These are phyloP conservation scores for Athalia cordata DNA, from an alignment of 2,888 invertebrate species.

Conservation along the genomic window DNA sequence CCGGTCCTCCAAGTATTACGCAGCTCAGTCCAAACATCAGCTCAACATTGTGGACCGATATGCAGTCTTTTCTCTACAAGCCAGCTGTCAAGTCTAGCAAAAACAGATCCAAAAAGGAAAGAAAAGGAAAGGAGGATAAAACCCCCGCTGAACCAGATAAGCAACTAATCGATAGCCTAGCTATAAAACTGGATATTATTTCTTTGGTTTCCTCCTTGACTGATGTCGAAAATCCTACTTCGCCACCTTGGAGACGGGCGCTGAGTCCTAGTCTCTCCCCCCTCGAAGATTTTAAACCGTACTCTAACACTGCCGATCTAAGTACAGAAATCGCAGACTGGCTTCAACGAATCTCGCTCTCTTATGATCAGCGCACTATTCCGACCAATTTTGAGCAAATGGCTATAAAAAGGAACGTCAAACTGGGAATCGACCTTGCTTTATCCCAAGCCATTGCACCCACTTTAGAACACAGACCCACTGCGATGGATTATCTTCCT, in stretches of 20 bases:
- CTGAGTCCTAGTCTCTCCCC: conserved; percentile 71
- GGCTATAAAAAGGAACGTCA: conserved; percentile 58
- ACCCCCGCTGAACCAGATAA: conserved; percentile 8
- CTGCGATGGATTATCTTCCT: conserved; percentile 83
- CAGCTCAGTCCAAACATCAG: conserved; percentile 51
- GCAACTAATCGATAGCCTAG: conserved; percentile 55
- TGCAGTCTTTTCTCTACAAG: conserved; percentile 61
- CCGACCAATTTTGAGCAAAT: conserved; percentile 26
- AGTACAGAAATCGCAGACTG: conserved; percentile 68
- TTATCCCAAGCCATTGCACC: conserved; percentile 75
- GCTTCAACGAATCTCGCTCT: conserved; percentile 55
- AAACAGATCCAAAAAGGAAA: conserved; percentile 46
- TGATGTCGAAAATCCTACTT: conserved; percentile 63
- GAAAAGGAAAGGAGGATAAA: not conserved
- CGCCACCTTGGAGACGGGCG: conserved; percentile 60
- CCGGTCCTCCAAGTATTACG: conserved; percentile 61
- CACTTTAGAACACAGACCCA: conserved; percentile 76
- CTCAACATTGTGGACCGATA: conserved; percentile 62
- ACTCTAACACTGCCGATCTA: conserved; percentile 59
- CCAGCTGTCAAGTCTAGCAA: conserved; percentile 61
- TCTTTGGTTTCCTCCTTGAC: conserved; percentile 62
- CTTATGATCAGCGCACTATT: not conserved
- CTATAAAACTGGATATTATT: conserved; percentile 60
- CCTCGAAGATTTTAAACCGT: conserved; percentile 64
- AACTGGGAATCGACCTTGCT: conserved; percentile 61